These are phyloP conservation scores for Origma solitaria DNA, from an alignment of 2,113 vertebrate species.

Conservation along the genomic window DNA sequence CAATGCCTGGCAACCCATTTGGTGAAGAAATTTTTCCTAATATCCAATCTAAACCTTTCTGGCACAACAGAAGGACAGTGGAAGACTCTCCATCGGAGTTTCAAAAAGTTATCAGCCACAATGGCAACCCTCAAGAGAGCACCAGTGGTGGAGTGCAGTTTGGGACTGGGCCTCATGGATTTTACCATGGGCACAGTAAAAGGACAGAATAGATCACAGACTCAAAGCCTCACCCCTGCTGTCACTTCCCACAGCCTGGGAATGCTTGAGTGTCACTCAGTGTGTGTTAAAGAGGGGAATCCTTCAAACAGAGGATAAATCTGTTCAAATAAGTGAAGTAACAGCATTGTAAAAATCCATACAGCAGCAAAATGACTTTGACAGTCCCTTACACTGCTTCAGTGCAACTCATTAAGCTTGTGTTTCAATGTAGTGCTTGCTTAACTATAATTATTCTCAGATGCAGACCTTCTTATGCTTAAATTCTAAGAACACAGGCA, in stretches of 20 bases:
- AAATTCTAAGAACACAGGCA: not conserved
- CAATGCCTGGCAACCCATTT: not conserved
- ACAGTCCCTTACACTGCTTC: not conserved
- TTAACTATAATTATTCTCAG: conserved; percentile 28
- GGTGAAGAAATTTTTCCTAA: not conserved
- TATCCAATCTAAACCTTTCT: not conserved
- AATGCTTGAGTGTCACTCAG: not conserved
- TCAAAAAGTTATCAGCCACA: rapidly evolving
- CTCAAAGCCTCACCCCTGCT: not conserved
- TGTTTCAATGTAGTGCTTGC: conserved; percentile 19
- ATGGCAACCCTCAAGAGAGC: not conserved
- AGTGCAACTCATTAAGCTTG: not conserved
- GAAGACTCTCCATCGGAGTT: not conserved
- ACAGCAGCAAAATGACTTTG: not conserved
- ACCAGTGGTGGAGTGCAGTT: not conserved
- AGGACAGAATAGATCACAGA: not conserved
- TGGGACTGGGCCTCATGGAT: not conserved
- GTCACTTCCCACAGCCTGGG: not conserved
- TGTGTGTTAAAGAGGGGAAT: not conserved
- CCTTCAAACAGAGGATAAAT: not conserved
- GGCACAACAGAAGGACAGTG: not conserved
- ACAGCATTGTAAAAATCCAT: not conserved
- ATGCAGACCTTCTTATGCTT: not conserved
- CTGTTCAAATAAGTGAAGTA: not conserved
- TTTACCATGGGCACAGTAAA: not conserved